Evolutionary conservation across 2,888 invertebrate genomes (phyloP).

Genomic region (Conomelus anceps): DNA sequence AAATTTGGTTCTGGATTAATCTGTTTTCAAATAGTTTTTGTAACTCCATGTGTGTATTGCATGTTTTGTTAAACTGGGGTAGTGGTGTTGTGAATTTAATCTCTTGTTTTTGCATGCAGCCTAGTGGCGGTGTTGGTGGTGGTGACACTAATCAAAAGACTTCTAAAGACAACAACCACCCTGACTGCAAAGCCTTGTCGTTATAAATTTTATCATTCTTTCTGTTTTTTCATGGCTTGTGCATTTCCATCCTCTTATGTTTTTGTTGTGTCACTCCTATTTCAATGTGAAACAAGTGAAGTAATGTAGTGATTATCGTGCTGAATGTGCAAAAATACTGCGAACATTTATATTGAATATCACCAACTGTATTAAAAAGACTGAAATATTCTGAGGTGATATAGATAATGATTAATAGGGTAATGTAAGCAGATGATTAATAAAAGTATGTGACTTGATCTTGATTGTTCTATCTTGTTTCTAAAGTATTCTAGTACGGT

Average conservation of each 20-base stretch:
- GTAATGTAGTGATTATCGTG: not conserved
- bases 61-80: not conserved
- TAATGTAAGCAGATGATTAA: not conserved
- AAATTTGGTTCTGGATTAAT: too few species aligned
- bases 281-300: not conserved
- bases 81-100: not conserved
- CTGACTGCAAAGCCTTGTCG: not conserved
- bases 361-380: not conserved
- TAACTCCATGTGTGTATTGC: not conserved
- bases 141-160: not conserved
- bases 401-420: not conserved
- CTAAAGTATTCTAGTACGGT: not conserved
- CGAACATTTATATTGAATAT: not conserved
- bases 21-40: not conserved
- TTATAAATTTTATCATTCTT: not conserved
- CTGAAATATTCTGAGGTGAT: not conserved
- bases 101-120: not conserved
- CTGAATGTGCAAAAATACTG: not conserved
- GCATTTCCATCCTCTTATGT: not conserved
- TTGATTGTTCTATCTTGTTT: not conserved
- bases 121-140: not conserved
- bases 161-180: not conserved
- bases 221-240: not conserved
- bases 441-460: not conserved
- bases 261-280: not conserved